These are phyloP conservation scores for Oegoconia quadripuncta DNA, from an alignment of 2,888 invertebrate species.

Conservation along the genomic window DNA sequence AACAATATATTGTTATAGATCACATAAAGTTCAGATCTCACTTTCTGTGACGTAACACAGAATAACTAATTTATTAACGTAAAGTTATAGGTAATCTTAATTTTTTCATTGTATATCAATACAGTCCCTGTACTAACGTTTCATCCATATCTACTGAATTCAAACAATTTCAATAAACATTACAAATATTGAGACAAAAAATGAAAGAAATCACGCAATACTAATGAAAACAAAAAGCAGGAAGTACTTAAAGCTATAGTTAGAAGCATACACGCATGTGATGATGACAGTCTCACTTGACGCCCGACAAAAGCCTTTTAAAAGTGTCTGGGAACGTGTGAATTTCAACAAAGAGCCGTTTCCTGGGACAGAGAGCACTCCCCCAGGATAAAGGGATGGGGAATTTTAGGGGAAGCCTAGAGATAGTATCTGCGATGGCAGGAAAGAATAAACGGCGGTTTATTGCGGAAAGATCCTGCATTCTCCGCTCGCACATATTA, in stretches of 20 bases:
- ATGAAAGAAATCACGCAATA: constrained; percentile 4
- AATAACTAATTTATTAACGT: too few species aligned
- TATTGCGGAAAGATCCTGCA: background rate
- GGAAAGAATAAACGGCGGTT: background rate
- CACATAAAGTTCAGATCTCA: too few species aligned
- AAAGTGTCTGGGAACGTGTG: constrained; percentile 66
- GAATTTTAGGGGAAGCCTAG: constrained; percentile 18
- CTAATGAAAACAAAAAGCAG: constrained; percentile 9
- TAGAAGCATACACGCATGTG: constrained; percentile 11
- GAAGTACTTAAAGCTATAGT: constrained; percentile 13
- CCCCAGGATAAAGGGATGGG: constrained; percentile 20
- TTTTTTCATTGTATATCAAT: too few species aligned
- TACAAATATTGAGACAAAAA: background rate
- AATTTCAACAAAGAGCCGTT: constrained; percentile 53
- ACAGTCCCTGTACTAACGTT: too few species aligned
- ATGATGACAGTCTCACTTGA: constrained; percentile 53
- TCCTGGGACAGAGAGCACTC: constrained; percentile 25
- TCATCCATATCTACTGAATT: too few species aligned
- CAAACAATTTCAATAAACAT: too few species aligned
- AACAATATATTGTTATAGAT: too few species aligned
- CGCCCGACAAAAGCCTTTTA: constrained; percentile 61
- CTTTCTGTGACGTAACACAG: too few species aligned
- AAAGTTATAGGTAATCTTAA: too few species aligned
- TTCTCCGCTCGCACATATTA: background rate
- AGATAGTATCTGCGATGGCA: constrained; percentile 9